phyloP scores from a whole-genome alignment of 2,113 vertebrate species.

The Ctenomys sociabilis region DNA sequence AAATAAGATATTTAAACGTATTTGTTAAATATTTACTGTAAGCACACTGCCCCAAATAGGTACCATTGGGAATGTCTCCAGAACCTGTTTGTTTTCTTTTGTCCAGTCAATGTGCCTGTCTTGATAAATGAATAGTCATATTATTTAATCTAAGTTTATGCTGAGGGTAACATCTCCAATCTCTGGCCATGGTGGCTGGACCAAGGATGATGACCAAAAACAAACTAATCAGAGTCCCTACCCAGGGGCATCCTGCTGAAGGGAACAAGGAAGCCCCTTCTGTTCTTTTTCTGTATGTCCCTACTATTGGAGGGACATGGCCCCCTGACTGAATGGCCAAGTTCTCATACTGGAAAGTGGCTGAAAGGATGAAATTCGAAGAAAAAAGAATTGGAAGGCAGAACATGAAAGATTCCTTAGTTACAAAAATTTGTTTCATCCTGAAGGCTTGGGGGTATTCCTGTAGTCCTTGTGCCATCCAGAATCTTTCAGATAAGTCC shows the following conservation, averaged over 20 bases:
- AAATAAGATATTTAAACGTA: neutral
- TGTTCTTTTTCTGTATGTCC: neutral
- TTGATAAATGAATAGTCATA: neutral
- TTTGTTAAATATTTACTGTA: neutral
- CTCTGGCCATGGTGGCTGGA: neutral
- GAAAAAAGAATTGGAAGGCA: neutral
- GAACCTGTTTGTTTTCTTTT: neutral
- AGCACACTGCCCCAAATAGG: neutral
- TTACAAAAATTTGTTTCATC: neutral
- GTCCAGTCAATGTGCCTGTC: neutral
- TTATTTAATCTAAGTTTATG: neutral
- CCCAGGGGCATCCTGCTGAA: neutral
- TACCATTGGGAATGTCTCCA: neutral
- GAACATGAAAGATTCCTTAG: neutral
- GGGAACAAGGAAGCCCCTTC: neutral
- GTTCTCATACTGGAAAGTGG: too few species aligned
- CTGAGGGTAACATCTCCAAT: neutral
- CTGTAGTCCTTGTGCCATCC: neutral
- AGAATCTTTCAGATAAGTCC: neutral
- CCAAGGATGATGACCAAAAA: neutral
- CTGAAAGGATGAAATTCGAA: neutral
- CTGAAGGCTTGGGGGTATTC: neutral
- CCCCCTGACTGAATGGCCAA: neutral
- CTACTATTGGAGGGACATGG: neutral
- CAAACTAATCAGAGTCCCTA: neutral